phyloP scores from a whole-genome alignment of 2,888 invertebrate genomes.

The Cerastis rubricosa region DNA sequence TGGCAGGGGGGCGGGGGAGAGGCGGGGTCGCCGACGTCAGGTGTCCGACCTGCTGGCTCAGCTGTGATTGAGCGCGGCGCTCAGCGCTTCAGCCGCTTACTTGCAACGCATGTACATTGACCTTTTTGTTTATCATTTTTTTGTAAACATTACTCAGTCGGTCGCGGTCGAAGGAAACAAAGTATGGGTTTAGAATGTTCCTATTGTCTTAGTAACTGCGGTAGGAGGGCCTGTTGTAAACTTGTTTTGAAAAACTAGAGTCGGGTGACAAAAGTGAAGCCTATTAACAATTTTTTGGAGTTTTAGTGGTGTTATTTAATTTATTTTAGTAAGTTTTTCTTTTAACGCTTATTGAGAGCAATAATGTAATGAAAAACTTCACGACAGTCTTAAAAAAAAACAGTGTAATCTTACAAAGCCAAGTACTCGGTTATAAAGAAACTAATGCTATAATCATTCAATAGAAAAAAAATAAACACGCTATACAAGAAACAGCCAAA shows the following conservation, averaged over 20 bases:
- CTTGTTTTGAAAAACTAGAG: constrained; percentile 34
- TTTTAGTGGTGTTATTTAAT: constrained; percentile 5
- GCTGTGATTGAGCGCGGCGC: constrained; percentile 79
- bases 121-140: constrained; percentile 88
- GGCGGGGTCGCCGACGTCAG: constrained; percentile 83
- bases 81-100: constrained; percentile 84
- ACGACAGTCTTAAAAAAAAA: not conserved
- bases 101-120: constrained; percentile 82
- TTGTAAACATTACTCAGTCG: constrained; percentile 76
- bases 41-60: constrained; percentile 83
- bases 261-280: constrained; percentile 14
- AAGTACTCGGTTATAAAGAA: no score
- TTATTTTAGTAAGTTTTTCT: not conserved
- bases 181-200: constrained; percentile 46
- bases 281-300: constrained; percentile 2
- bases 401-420: not conserved
- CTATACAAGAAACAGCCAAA: not conserved
- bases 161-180: constrained; percentile 42
- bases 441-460: not conserved
- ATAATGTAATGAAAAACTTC: not conserved
- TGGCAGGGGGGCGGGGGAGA: constrained; percentile 77
- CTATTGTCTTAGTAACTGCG: constrained; percentile 52
- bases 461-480: not conserved
- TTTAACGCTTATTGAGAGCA: not conserved
- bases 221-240: constrained; percentile 39